These are phyloP conservation scores for Cephus runcator DNA, from an alignment of 2,888 invertebrate genomes.

Conservation along the genomic window DNA sequence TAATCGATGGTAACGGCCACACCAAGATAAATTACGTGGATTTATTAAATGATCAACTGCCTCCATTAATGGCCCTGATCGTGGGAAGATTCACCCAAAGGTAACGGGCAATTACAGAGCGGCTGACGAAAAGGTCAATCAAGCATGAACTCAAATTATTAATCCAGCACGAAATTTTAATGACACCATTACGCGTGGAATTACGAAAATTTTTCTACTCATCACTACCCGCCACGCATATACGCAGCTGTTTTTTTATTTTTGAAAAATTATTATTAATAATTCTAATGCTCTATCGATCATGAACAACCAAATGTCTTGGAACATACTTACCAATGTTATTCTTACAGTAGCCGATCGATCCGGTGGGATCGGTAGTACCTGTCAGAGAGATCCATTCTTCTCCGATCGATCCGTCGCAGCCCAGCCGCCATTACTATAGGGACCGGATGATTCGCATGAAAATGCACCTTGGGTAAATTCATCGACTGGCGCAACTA, in stretches of 20 bases:
- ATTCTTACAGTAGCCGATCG: too few relatives aligned
- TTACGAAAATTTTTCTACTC: neutral
- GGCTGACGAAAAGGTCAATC: neutral
- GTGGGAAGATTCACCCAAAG: neutral
- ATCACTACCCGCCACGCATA: neutral
- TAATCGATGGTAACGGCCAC: neutral
- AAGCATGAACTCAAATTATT: neutral
- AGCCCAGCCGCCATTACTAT: too few relatives aligned
- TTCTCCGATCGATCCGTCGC: too few relatives aligned
- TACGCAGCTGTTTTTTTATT: too few relatives aligned
- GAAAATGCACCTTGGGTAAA: neutral
- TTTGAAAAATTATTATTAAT: too few relatives aligned
- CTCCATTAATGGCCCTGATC: neutral
- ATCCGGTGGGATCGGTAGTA: too few relatives aligned
- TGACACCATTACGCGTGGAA: neutral
- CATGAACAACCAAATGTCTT: too few relatives aligned
- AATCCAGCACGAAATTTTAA: neutral
- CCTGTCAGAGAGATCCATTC: too few relatives aligned
- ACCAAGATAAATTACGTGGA: neutral
- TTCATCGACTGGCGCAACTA: neutral
- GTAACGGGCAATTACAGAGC: neutral
- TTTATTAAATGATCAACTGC: neutral
- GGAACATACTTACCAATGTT: too few relatives aligned
- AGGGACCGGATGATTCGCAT: neutral
- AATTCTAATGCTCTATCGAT: too few relatives aligned